Evolutionary conservation across 2,888 invertebrate species (phyloP).

Genomic region (Sepiola atlantica): DNA sequence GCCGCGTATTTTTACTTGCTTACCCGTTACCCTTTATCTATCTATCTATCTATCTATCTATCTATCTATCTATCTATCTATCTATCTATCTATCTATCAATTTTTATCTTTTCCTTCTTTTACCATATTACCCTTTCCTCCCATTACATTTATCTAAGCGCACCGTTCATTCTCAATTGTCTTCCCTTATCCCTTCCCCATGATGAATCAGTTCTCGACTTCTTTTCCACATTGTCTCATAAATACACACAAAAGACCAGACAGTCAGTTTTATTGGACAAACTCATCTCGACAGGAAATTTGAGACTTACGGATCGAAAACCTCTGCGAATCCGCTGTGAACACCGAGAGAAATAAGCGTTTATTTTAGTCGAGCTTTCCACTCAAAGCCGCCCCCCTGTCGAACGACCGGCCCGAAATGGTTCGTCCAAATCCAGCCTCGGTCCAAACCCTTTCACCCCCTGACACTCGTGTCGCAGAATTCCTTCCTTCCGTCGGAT

Average conservation of each 20-base stretch:
- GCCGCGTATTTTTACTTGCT: no score
- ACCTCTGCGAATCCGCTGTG: neutral
- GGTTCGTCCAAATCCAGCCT: neutral
- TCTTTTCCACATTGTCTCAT: neutral
- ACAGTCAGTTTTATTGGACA: neutral
- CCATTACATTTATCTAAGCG: no score
- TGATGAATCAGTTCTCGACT: neutral
- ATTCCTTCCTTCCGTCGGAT: neutral
- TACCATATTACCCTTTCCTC: no score
- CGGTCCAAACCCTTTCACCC: neutral
- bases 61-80: no score
- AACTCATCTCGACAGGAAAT: neutral
- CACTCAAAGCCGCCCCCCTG: neutral
- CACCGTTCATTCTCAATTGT: no score
- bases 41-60: no score
- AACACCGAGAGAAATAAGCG: neutral
- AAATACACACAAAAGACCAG: neutral
- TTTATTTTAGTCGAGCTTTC: neutral
- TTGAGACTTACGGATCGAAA: conserved; percentile 12
- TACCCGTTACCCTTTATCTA: no score
- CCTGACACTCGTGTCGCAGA: neutral
- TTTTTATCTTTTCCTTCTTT: no score
- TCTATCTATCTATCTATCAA: no score
- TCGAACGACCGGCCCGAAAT: neutral
- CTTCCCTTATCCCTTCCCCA: no score